Evolutionary conservation across 2,113 vertebrate species (phyloP), one percentile per base, ranked within the genome.

Genomic region (Cochlearius cochlearius): DNA sequence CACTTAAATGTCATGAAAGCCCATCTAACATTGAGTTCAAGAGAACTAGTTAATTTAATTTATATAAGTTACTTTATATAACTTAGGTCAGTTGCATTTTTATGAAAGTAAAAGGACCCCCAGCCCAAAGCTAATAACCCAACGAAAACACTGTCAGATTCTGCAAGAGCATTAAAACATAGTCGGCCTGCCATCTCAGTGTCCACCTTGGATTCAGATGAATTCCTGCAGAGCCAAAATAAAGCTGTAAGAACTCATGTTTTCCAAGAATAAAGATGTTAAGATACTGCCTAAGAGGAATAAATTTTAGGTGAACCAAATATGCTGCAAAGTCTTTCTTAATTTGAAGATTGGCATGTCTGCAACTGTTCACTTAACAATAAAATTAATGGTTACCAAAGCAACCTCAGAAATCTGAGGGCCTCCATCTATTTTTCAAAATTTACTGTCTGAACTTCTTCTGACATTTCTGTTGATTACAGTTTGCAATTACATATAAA

Each of bases 311-410:
- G 26, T 23, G 36, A 88, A 55, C 25, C 10, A 91, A 92, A 75
- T 26, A 49, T 5, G 15, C 75, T 56, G 43, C 69, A 78, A 88
- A 55, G 19, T 6, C 56, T 71, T 89, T 63, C 55, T 68, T 71
- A 63, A 85, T 89, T 34, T 83, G 64, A 79, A 91, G 83, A 71
- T 4, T 49, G 69, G 66, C 47, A 53, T 8, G 43, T 53, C 89
- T 91, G 80, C 68, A 93, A 64, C 3, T 1, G 39, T 55, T 88
- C 66, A 45, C n/a, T 86, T 81, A 72, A 77, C 52, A 67, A 85
- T 45, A 43, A 84, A 94, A 84, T 53, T 49, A 86, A 74, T 0
- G 15, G 88, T 90, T 96, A 88, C 88, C 83, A 90, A 96, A 93
- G 80, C 76, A 88, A 94, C 75, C 58, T 74, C 79, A n/a, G 67